Conservation (phyloP, 2,797 vertebrate species). For the Cyclopterus lumpus region DNA sequence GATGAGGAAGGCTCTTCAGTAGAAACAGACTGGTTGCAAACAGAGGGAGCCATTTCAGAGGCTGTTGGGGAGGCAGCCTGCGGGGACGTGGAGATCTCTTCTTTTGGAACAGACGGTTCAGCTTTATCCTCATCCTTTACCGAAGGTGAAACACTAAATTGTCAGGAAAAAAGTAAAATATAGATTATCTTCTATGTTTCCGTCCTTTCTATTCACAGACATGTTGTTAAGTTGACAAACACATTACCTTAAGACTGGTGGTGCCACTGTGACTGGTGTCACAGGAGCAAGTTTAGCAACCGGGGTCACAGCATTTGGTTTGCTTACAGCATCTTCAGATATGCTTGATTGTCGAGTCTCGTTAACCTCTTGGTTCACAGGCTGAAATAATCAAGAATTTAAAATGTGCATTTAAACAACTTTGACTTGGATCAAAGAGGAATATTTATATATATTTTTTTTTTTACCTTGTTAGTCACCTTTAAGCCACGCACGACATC, state of each 20-base stretch:
- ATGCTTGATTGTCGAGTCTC: slow-evolving; percentile 28
- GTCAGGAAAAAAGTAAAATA: not conserved
- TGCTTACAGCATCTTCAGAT: slow-evolving; percentile 30
- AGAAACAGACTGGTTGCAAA: slow-evolving; percentile 37
- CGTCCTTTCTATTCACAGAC: not conserved
- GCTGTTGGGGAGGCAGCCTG: slow-evolving; percentile 17
- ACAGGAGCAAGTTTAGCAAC: slow-evolving; percentile 32
- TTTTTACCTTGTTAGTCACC: slow-evolving; percentile 89
- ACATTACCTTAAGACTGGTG: slow-evolving; percentile 65
- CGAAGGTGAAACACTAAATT: slow-evolving; percentile 55
- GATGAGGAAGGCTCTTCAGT: slow-evolving; percentile 29
- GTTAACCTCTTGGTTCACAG: slow-evolving; percentile 56
- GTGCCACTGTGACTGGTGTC: not conserved
- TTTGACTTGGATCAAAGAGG: not conserved
- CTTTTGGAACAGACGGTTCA: slow-evolving; percentile 42
- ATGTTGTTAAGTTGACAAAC: not conserved
- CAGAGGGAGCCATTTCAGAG: slow-evolving; percentile 31
- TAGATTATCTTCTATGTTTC: not conserved
- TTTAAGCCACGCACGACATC: slow-evolving; percentile 93
- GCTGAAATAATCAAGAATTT: slow-evolving; percentile 42
- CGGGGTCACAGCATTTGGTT: slow-evolving; percentile 18
- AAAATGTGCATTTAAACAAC: not conserved
- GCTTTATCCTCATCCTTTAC: slow-evolving; percentile 50
- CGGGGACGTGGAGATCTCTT: not conserved
- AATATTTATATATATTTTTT: not conserved